Evolutionary conservation across 2,113 vertebrate genomes (phyloP), one percentile per base, ranked within the genome.

Genomic region (Platichthys stellatus): DNA sequence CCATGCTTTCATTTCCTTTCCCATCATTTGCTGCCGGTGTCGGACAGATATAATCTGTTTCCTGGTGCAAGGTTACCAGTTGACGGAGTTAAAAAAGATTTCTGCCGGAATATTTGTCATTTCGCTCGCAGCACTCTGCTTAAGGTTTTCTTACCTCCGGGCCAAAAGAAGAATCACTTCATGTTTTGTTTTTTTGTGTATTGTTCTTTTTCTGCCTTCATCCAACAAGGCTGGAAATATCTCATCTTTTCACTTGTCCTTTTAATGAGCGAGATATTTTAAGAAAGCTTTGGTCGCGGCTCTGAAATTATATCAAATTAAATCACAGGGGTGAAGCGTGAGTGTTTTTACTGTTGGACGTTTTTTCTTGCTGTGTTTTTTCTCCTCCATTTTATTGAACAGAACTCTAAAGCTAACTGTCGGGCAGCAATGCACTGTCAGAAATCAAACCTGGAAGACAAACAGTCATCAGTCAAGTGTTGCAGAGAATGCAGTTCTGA

Each of bases 1-100:
- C 76, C 26, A 23, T 28, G 45, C 64, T 80, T 84, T 90, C 49
- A 93, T 92, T 92, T 91, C 90, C 89, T 85, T 64, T 82, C 69
- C 76, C 77, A 40, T 80, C 73, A 79, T 86, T 85, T 60, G 47
- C 17, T 63, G 11, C 31, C 54, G 57, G 2, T 0, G 74, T 69
- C 40, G 57, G 69, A 77, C 81, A 83, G 78, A 84, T 84, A 24
- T 62, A 54, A 81, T 83, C 74, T 73, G 40, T 59, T 84, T 81
- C 53, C 60, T 72, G 74, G 57, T 28, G 59, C 47, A n/a, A 40
- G 23, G 73, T 53, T 14, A 47, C n/a, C 17, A 18, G 10, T 43
- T 43, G 66, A 21, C 45, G 20, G 38, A 69, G 23, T 64, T 28
- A 10, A 49, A 49, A 69, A 53, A 78, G 31, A 76, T 21, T 49